Evolutionary conservation across 2,888 invertebrate genomes (phyloP), one percentile per base, ranked within the genome.

Genomic region (Capitulum mitella): DNA sequence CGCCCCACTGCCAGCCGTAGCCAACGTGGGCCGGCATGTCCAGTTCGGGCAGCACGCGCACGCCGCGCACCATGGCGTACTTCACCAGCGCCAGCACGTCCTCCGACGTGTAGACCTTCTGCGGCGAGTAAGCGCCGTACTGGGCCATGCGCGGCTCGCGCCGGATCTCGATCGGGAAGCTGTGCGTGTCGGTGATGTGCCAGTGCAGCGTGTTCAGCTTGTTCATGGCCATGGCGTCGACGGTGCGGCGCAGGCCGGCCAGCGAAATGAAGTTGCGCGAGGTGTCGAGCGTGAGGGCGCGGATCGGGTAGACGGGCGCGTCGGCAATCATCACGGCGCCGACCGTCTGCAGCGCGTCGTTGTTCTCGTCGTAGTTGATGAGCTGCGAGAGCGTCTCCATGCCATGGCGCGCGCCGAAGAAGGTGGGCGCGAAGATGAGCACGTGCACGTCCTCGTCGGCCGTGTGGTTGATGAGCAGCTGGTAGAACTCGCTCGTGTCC

Each of bases 21-120:
- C 94, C 93, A 26, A 93, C 93, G 85, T 95, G 95, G 80, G 94
- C 94, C 0, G 96, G 96, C 78, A 93, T 93, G 85, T 96, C 95
- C 84, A 95, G 93, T 87, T 97, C 97, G 0, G 97, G 96, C 83
- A 97, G 85, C 19, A 97, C 92, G 70, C 94, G 89, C 78, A 97
- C 91, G 0, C 97, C 97, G 77, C 94, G 89, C 48, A 90, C 85
- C 81, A 90, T 89, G 0, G 93, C 96, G 85, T 93, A 95, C 54
- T 89, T 88, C 6, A 93, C 91, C 58, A 97, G 87, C 34, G 91
- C 91, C 34, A 79, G 88, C 58, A 93, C 89, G 83, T 93, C 92
- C 22, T 90, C 90, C 5, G 90, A 87, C 0, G 91, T 89, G 84
- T 94, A 93, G 32, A 91, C 89, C 87, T 94, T 54, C 14, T 79